phyloP scores from a whole-genome alignment of 2,113 vertebrate genomes.

The Carlito syrichta region DNA sequence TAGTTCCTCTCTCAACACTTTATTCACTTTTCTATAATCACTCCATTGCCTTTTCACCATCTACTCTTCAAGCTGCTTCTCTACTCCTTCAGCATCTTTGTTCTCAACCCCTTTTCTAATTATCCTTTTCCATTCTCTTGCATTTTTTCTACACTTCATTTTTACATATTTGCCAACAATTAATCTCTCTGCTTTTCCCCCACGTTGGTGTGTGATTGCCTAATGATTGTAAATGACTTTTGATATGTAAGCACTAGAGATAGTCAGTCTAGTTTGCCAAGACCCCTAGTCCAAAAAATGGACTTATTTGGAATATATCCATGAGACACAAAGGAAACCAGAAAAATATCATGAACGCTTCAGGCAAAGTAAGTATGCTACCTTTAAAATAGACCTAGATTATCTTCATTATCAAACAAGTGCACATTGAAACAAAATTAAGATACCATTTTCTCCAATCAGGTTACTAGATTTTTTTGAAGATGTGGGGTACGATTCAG shows the following conservation, averaged over 20 bases:
- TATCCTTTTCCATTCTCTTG: not conserved
- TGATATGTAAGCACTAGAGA: not conserved
- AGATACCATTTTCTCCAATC: not conserved
- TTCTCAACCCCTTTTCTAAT: not conserved
- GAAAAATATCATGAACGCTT: not conserved
- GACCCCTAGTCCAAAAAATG: not conserved
- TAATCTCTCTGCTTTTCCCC: not conserved
- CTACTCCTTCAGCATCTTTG: too few species aligned
- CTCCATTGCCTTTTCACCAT: not conserved
- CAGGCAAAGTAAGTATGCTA: constrained; percentile 10
- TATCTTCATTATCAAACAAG: not conserved
- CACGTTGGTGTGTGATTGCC: not conserved
- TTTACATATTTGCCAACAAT: not conserved
- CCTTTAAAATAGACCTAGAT: not conserved
- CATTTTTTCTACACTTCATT: not conserved
- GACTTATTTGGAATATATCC: not conserved
- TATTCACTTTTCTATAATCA: not conserved
- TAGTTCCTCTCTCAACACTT: not conserved
- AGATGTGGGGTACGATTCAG: too few species aligned
- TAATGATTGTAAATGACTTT: not conserved
- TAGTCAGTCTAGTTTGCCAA: not conserved
- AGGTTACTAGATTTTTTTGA: not conserved
- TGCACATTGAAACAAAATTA: not conserved
- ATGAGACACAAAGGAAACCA: not conserved
- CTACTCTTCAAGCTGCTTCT: not conserved